Percentiles rank a stretch among this genome's conserved stretches.
Evolutionary conservation across 2,797 vertebrate genomes (phyloP).

Genomic region (Lepilemur septentrionalis): DNA sequence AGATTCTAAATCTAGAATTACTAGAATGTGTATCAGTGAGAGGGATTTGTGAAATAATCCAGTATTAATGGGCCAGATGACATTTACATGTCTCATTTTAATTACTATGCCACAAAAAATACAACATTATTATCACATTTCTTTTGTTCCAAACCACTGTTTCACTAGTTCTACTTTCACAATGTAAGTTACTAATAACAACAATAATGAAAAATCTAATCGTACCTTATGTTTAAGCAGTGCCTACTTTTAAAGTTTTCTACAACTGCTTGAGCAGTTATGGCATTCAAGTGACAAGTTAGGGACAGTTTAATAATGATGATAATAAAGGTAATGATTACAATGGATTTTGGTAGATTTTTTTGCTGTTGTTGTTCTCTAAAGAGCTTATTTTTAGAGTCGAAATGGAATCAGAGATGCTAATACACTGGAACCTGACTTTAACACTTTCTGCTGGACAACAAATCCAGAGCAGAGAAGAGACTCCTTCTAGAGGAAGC

Average conservation of each 20-base stretch:
- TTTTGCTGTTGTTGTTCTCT: background rate
- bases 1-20: conserved; percentile 42
- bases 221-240: conserved; percentile 8
- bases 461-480: background rate
- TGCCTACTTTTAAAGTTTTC: conserved; percentile 38
- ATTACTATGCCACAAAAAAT: conserved; percentile 41
- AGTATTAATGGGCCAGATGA: conserved; percentile 60
- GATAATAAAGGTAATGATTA: conserved; percentile 31
- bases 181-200: background rate
- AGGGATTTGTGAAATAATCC: conserved; percentile 47
- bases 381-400: background rate
- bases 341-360: background rate
- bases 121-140: conserved; percentile 29
- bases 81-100: conserved; percentile 70
- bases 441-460: background rate
- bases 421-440: background rate
- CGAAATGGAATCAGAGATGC: conserved; percentile 12
- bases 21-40: background rate
- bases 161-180: background rate
- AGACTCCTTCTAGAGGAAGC: conserved; percentile 2
- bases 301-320: conserved; percentile 30
- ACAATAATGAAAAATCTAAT: conserved; percentile 52
- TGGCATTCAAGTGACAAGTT: conserved; percentile 38
- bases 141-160: conserved; percentile 48
- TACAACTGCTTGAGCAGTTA: conserved; percentile 19